phyloP scores from a whole-genome alignment of 2,888 invertebrate genomes.

The Linyphia triangularis region DNA sequence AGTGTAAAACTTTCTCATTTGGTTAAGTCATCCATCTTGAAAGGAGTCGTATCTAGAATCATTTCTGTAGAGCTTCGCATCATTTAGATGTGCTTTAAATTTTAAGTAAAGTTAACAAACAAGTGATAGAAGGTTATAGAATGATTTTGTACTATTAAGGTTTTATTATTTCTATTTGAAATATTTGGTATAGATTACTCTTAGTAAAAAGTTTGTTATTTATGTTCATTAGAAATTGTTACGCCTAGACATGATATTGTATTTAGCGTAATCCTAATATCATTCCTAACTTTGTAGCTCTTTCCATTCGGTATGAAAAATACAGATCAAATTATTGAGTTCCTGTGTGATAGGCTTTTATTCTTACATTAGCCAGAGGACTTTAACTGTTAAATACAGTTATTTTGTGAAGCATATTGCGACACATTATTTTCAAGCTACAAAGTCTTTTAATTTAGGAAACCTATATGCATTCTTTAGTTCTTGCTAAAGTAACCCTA shows the following conservation, averaged over 20 bases:
- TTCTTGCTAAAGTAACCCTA: neutral
- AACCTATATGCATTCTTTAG: no score
- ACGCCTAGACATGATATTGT: neutral
- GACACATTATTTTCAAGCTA: neutral
- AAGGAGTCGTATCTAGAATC: no score
- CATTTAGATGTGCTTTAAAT: no score
- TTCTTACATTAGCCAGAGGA: neutral
- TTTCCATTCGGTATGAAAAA: neutral
- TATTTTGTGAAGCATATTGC: neutral
- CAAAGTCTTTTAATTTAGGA: no score
- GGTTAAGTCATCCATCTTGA: no score
- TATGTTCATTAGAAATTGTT: neutral
- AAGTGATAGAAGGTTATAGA: no score
- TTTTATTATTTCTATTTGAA: neutral
- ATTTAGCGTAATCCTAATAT: neutral
- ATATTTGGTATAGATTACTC: neutral
- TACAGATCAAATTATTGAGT: no score
- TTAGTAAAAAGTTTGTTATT: neutral
- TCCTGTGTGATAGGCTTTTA: no score
- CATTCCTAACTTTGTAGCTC: neutral
- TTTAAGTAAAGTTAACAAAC: neutral
- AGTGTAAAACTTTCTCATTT: no score
- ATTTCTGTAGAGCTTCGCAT: no score
- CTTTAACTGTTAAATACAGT: neutral
- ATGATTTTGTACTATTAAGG: neutral